These are phyloP conservation scores for Scopus umbretta DNA, from an alignment of 2,113 vertebrate genomes.

Conservation along the genomic window DNA sequence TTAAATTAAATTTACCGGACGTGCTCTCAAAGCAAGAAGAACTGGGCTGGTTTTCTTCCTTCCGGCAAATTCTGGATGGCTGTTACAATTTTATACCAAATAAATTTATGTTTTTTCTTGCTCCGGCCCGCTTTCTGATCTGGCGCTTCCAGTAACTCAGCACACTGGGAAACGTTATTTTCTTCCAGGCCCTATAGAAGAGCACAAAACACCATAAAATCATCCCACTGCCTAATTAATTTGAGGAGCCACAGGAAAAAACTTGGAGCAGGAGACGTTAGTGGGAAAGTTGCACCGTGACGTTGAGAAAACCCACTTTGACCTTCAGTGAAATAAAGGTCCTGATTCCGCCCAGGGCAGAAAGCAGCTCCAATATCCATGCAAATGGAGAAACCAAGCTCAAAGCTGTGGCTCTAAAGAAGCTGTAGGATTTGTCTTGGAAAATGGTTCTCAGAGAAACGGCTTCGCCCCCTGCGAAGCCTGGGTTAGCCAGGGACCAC, in stretches of 20 bases:
- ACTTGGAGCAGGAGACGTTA: not conserved
- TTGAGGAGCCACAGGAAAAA: not conserved
- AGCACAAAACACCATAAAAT: not conserved
- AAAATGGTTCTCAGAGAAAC: not conserved
- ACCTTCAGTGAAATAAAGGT: not conserved
- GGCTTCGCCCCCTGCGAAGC: rapidly evolving
- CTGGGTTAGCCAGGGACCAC: too few relatives aligned
- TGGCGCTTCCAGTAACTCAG: rapidly evolving
- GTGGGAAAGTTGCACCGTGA: rapidly evolving
- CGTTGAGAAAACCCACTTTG: not conserved
- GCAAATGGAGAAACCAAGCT: not conserved
- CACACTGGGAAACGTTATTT: rapidly evolving
- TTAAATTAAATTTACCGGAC: not conserved
- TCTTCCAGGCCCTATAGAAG: not conserved
- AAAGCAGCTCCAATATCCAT: not conserved
- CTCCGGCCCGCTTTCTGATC: not conserved
- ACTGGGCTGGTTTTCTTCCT: not conserved
- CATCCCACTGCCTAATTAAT: not conserved
- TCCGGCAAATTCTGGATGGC: not conserved
- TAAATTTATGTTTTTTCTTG: not conserved
- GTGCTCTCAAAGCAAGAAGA: not conserved
- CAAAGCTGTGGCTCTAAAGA: not conserved
- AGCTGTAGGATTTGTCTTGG: not conserved
- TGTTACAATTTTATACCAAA: not conserved
- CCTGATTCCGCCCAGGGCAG: not conserved